Conservation (phyloP, 2,113 vertebrate genomes). For the Chrysemys picta region DNA sequence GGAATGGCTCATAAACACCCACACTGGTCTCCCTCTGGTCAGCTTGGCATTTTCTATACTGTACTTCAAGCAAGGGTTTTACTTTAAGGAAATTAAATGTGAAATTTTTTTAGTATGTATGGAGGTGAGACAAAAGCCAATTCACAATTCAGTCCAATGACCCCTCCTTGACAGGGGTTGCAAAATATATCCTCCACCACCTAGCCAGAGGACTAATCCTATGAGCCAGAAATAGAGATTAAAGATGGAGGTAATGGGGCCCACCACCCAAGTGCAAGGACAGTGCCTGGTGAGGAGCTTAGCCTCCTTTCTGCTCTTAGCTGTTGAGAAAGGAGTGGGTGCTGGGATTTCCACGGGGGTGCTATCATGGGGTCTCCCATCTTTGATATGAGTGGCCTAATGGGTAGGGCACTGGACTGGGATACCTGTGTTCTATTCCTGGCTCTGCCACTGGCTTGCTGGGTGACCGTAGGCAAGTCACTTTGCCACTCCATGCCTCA, state of each 20-base stretch:
- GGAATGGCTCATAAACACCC: background rate
- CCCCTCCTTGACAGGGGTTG: background rate
- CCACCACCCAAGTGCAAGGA: rapidly evolving
- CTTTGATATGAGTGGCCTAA: background rate
- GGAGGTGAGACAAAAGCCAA: background rate
- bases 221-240: background rate
- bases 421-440: background rate
- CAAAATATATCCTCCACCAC: background rate
- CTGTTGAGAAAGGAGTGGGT: background rate
- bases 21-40: background rate
- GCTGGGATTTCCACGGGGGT: background rate
- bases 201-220: background rate
- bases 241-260: background rate
- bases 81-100: background rate
- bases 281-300: background rate
- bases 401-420: background rate
- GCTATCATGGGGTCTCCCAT: background rate
- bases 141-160: background rate
- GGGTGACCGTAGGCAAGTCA: background rate
- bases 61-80: background rate
- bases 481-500: background rate
- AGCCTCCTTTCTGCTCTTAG: background rate
- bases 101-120: rapidly evolving
- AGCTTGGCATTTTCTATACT: background rate
- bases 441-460: background rate